Conservation (phyloP, 2,113 vertebrate species). For the Heliornis fulica region DNA sequence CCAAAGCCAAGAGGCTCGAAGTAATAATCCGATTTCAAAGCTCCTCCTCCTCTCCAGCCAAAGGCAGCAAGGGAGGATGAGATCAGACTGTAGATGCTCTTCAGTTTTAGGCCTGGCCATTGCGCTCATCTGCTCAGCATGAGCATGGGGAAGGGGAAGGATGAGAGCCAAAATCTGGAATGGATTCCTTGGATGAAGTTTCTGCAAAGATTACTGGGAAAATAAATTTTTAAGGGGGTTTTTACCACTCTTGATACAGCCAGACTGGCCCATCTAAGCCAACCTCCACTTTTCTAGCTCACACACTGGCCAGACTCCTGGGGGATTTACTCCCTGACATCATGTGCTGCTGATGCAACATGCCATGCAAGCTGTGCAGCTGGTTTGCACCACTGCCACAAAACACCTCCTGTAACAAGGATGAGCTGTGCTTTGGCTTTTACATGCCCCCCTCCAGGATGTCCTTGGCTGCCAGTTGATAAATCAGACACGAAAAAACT, state of each 20-base stretch:
- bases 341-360: neutral
- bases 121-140: constrained; percentile 54
- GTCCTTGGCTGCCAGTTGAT: neutral
- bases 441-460: neutral
- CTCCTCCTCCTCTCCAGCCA: constrained; percentile 58
- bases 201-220: neutral
- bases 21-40: constrained; percentile 71
- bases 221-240: neutral
- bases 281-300: neutral
- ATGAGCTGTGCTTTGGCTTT: rapidly evolving
- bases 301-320: neutral
- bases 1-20: constrained; percentile 67
- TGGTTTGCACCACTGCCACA: neutral
- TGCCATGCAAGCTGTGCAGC: neutral
- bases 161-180: constrained; percentile 52
- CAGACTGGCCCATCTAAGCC: neutral
- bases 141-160: neutral
- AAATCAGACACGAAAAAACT: neutral
- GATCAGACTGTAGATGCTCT: constrained; percentile 66
- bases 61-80: constrained; percentile 63
- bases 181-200: constrained; percentile 34
- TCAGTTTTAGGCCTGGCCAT: constrained; percentile 52
- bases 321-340: neutral
- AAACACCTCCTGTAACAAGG: neutral
- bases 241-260: neutral